Percentiles rank a stretch among this genome's conserved stretches.
Evolutionary conservation across 1,140 invertebrate species (phyloP).

Genomic region (Nylanderia fulva): DNA sequence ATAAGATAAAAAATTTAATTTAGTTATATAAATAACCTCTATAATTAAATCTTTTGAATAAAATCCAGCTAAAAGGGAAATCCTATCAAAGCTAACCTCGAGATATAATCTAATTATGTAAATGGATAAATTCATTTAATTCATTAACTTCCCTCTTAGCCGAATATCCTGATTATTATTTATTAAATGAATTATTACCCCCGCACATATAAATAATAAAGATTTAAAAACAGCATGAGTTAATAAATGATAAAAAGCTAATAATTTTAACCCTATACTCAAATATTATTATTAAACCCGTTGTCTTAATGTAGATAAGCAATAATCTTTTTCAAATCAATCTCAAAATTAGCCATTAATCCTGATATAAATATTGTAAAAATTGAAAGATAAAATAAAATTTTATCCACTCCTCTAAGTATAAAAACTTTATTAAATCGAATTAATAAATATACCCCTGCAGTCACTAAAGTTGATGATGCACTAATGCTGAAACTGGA

Average conservation of each 20-base stretch:
- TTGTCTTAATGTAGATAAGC: conserved; percentile 90
- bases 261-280: conserved; percentile 44
- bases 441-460: conserved; percentile 90
- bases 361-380: conserved; percentile 88
- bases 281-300: conserved; percentile 89
- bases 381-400: conserved; percentile 80
- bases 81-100: not conserved
- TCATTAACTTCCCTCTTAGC: not conserved
- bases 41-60: too few species aligned
- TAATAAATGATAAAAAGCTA: too few species aligned
- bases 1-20: too few species aligned
- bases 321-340: conserved; percentile 91
- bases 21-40: too few species aligned
- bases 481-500: conserved; percentile 90
- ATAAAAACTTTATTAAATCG: conserved; percentile 85
- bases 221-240: too few species aligned
- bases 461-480: conserved; percentile 91
- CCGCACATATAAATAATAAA: too few species aligned
- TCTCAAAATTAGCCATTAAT: conserved; percentile 87
- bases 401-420: conserved; percentile 45
- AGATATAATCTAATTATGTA: not conserved
- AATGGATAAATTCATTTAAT: not conserved
- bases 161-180: not conserved
- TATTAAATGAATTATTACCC: too few species aligned
- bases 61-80: too few species aligned